Conservation (phyloP, 2,113 vertebrate species). For the Grus americana region DNA sequence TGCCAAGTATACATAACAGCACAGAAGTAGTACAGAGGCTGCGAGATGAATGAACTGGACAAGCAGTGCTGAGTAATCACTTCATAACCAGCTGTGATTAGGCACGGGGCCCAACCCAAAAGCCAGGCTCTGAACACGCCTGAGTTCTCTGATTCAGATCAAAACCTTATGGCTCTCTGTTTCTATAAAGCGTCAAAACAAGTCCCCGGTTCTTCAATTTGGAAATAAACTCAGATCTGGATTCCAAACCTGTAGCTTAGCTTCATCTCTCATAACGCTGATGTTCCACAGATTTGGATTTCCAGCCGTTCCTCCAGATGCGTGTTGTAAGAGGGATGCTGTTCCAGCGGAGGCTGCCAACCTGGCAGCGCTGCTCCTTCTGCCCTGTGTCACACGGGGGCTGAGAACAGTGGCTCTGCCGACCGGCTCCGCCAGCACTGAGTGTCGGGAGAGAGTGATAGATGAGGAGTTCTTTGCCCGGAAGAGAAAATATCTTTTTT, state of each 20-base stretch:
- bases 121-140: background rate
- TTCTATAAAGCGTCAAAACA: background rate
- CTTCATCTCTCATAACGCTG: background rate
- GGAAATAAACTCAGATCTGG: background rate
- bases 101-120: background rate
- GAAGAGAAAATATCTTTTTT: background rate
- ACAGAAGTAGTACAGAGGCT: background rate
- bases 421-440: background rate
- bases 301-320: background rate
- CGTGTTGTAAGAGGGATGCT: background rate
- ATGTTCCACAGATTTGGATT: conserved; percentile 12
- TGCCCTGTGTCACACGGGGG: fast-evolving
- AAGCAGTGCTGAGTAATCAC: conserved; percentile 43
- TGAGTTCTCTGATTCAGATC: conserved; percentile 20
- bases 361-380: background rate
- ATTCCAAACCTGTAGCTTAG: conserved; percentile 26
- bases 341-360: background rate
- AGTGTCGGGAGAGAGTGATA: fast-evolving
- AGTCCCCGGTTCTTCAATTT: background rate
- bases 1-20: background rate
- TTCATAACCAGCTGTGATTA: conserved; percentile 17
- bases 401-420: background rate
- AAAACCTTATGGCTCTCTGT: conserved; percentile 46
- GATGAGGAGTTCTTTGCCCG: background rate
- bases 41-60: conserved; percentile 16